A percentile compares a stretch with the other conserved stretches of the same genome.
phyloP scores from a whole-genome alignment of 2,113 vertebrate species.

The Halcyon malimbica region DNA sequence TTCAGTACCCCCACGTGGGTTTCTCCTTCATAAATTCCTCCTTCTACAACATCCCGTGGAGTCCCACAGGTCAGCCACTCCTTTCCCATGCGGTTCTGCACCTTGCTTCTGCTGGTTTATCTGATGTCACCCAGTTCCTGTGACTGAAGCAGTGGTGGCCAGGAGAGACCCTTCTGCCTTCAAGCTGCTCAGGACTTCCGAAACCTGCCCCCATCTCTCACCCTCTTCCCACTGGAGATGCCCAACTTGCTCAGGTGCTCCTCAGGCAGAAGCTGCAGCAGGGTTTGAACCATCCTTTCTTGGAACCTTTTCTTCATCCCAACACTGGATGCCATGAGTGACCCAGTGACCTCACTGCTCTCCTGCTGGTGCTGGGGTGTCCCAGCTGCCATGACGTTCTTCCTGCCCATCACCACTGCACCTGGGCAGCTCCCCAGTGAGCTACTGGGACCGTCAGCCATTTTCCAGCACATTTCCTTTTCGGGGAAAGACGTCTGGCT shows the following conservation, averaged over 20 bases:
- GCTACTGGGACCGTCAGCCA: not conserved
- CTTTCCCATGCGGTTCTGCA: not conserved
- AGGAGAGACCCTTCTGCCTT: not conserved
- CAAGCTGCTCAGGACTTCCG: not conserved
- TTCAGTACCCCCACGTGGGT: not conserved
- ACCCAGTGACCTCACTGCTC: not conserved
- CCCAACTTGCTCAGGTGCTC: not conserved
- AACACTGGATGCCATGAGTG: not conserved
- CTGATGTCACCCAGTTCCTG: not conserved
- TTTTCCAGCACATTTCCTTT: conserved; percentile 30
- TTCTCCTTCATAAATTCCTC: not conserved
- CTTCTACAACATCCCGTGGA: not conserved
- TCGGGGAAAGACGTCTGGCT: rapidly evolving
- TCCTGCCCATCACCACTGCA: not conserved
- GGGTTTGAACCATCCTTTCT: not conserved
- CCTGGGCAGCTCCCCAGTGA: not conserved
- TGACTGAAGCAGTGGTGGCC: not conserved
- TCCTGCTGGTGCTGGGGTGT: not conserved
- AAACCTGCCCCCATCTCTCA: not conserved
- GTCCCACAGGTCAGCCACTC: not conserved
- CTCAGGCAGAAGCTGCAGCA: not conserved
- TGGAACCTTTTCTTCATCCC: not conserved
- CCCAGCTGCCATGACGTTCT: rapidly evolving
- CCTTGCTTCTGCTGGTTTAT: not conserved
- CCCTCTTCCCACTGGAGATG: not conserved